Evolutionary conservation across 2,888 invertebrate genomes (phyloP).

Genomic region (Stenurella melanura): DNA sequence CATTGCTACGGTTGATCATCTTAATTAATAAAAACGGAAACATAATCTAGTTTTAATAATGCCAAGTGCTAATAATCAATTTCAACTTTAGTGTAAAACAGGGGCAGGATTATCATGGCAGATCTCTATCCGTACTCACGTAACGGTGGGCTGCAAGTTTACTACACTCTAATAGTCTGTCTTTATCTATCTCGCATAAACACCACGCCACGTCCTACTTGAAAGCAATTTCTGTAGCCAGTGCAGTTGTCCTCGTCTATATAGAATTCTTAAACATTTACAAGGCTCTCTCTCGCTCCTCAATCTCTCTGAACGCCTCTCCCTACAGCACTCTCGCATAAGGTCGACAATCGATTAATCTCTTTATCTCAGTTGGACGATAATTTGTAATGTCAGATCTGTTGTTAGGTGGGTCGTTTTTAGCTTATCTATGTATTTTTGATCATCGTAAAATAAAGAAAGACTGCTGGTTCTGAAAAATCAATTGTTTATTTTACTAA

Average conservation of each 20-base stretch:
- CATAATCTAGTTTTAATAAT: slow-evolving; percentile 38
- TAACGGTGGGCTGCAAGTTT: slow-evolving; percentile 57
- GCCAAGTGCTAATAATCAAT: slow-evolving; percentile 56
- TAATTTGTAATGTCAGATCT: slow-evolving; percentile 69
- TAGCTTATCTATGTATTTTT: slow-evolving; percentile 64
- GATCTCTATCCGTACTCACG: slow-evolving; percentile 52
- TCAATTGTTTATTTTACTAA: slow-evolving; percentile 28
- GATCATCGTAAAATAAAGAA: slow-evolving; percentile 43
- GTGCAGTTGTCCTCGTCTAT: slow-evolving; percentile 42
- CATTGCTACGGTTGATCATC: neutral
- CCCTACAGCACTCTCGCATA: slow-evolving; percentile 54
- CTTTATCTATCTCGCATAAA: slow-evolving; percentile 43
- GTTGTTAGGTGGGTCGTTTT: slow-evolving; percentile 67
- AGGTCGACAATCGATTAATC: slow-evolving; percentile 60
- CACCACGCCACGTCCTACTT: slow-evolving; percentile 43
- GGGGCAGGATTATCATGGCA: slow-evolving; percentile 51
- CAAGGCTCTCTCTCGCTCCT: slow-evolving; percentile 40
- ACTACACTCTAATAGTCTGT: slow-evolving; percentile 43
- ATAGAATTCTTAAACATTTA: slow-evolving; percentile 34
- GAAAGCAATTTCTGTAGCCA: slow-evolving; percentile 51
- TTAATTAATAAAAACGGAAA: slow-evolving; percentile 31
- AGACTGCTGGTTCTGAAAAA: slow-evolving; percentile 13
- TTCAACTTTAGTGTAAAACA: slow-evolving; percentile 56
- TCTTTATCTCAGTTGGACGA: slow-evolving; percentile 64
- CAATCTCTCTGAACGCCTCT: slow-evolving; percentile 33